Base-by-base conservation (phyloP, 2,113 vertebrate species). In the Aspidoscelis tigris region DNA sequence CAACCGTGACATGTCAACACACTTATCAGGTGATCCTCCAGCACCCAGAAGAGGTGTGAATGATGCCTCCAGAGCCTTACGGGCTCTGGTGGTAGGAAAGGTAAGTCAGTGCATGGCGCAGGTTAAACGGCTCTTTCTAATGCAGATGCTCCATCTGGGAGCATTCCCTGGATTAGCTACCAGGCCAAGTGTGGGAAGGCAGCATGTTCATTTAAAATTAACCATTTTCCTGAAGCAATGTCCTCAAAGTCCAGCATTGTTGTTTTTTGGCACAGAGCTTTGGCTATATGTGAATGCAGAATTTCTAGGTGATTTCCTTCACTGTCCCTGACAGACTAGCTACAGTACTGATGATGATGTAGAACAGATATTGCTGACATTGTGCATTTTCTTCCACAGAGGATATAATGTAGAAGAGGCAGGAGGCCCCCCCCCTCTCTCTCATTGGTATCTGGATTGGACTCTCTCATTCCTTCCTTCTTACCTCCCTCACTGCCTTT, bases 321-420 rank as follows among this genome's bases (percentile, higher is more conserved):
- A 3, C 16, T 14, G 2, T 33, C 5, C 69, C 69, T 16, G 39
- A 16, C n/a, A 39, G n/a, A 70, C 33, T 39, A 41, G n/a, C n/a
- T 39, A 70, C 33, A 39, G 33, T 8, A 43, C 55, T 82, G 41
- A 58, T 47, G 26, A 55, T 43, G 18, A 39, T 26, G 12, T 64
- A n/a, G 20, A 77, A 53, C 16, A 43, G 24, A 18, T 39, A 21
- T 69, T 64, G 65, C 74, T 64, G 3, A 89, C 76, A 10, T 24
- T 86, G 80, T 89, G 86, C 74, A 61, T 83, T 90, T 91, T 77
- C 90, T 0, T 91, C 91, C 0, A 0, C 93, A 94, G 94, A 93
- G 94, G 89, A 94, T 94, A 94, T 94, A 94, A 92, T 76, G 90
- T 88, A 18, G 53, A 92, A 21, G 82, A 84, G 0, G 44, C 92